phyloP scores from a whole-genome alignment of 2,888 invertebrate species.

The Steinernema scapterisci region DNA sequence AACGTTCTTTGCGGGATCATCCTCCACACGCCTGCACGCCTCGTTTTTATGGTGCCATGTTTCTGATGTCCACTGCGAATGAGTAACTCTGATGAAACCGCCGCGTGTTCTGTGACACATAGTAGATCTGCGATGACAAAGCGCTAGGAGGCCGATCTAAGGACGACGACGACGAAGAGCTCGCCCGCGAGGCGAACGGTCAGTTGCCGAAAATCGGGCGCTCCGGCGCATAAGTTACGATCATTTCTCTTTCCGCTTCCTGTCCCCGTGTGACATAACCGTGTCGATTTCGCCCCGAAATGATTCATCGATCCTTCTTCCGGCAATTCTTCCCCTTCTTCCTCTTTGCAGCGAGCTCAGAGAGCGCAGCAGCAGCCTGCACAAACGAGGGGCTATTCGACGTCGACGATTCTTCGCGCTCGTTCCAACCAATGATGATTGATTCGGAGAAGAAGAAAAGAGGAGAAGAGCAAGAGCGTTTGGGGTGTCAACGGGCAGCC shows the following conservation, averaged over 20 bases:
- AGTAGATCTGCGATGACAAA: neutral
- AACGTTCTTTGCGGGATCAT: too few species aligned
- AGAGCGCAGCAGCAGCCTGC: neutral
- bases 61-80: neutral
- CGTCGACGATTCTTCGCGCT: neutral
- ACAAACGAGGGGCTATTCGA: neutral
- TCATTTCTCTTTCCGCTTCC: too few species aligned
- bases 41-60: too few species aligned
- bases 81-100: neutral
- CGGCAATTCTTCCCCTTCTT: too few species aligned
- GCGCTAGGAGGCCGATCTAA: neutral
- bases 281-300: conserved; percentile 20
- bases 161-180: neutral
- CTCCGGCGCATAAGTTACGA: conserved; percentile 19
- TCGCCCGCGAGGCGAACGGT: neutral
- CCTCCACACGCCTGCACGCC: too few species aligned
- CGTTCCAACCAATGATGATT: neutral
- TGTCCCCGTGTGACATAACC: conserved; percentile 13
- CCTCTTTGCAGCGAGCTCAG: neutral
- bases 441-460: neutral
- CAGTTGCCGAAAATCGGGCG: neutral
- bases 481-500: neutral
- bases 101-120: too few species aligned
- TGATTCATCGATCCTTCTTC: conserved; percentile 7
- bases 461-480: too few species aligned